Evolutionary conservation across 2,113 vertebrate species (phyloP), one percentile per base, ranked within the genome.

Genomic region (Psephotus haematonotus): DNA sequence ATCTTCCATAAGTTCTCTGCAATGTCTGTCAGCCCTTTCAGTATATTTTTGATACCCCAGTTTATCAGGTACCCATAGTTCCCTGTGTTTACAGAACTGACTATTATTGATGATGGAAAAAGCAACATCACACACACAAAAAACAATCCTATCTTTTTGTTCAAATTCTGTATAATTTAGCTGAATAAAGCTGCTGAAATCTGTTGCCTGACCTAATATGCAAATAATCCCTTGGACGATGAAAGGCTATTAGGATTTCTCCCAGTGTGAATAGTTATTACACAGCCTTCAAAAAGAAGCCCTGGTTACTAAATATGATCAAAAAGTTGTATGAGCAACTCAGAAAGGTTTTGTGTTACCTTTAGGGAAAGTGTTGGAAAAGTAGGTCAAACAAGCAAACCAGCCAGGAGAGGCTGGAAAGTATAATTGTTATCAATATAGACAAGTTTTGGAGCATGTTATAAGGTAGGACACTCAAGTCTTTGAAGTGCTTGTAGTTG

Each of bases 131-230:
- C 17, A 39, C 7, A 49, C 13, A 24, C 2, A 11, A 53, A 43
- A 68, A 71, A 1, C 22, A 72, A 69, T 13, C 37, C 13, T 17
- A 13, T 33, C 18, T 67, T 90, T 74, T 78, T 86, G 35, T 86
- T 91, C 25, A 68, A 49, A 17, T 70, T 83, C 60, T 86, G 14
- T 28, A 4, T 85, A 33, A 35, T 93, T 80, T 95, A 78, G 57
- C 59, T 57, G 84, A 83, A 49, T 4, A 71, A 50, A 88, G 57
- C 27, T 90, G 31, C 46, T 88, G 78, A 79, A 64, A 91, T 88
- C 60, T 86, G 44, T 46, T 93, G 72, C 67, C 50, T 95, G 96
- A 97, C 97, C 96, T 60, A 92, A 88, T 92, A 97, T 97, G 96
- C 87, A 97, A 97, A 97, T 94, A 91, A 93, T 60, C 35, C 89